Percentiles rank a stretch among this genome's conserved stretches.
These are phyloP conservation scores for Nebria ingens DNA, from an alignment of 1,140 invertebrate species.

Conservation along the genomic window DNA sequence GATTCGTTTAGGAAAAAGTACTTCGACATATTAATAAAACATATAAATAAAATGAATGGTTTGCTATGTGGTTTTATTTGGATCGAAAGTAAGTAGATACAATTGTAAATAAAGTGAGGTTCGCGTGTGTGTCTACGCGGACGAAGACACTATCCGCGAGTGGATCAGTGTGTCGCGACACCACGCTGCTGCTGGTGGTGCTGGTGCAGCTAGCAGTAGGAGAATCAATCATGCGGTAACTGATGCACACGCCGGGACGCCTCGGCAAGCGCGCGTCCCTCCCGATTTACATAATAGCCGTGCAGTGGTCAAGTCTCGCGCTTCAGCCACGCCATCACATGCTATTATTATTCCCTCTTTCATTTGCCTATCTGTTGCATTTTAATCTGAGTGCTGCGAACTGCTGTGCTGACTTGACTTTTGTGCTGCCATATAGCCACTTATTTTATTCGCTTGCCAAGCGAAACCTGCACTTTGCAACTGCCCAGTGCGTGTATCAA, in stretches of 20 bases:
- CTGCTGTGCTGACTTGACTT: too few species aligned
- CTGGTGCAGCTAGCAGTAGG: neutral
- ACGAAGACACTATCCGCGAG: neutral
- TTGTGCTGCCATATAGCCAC: too few species aligned
- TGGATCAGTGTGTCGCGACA: neutral
- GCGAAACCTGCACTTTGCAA: neutral
- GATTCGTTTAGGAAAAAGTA: too few species aligned
- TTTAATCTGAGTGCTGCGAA: constrained; percentile 4
- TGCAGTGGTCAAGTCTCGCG: neutral
- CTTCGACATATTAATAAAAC: too few species aligned
- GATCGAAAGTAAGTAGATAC: too few species aligned
- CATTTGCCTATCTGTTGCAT: constrained; percentile 7
- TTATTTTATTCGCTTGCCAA: constrained; percentile 8
- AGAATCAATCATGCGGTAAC: neutral
- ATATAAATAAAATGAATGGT: too few species aligned
- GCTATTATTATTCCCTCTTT: constrained; percentile 3
- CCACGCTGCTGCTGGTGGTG: neutral
- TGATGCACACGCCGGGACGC: neutral
- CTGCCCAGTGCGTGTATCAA: neutral
- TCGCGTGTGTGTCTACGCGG: neutral
- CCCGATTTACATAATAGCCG: neutral
- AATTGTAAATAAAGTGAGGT: too few species aligned
- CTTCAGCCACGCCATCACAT: neutral
- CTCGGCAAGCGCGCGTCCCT: neutral
- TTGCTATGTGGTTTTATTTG: too few species aligned